Conservation (phyloP, 2,888 invertebrate species). For the Eledona agricola region DNA sequence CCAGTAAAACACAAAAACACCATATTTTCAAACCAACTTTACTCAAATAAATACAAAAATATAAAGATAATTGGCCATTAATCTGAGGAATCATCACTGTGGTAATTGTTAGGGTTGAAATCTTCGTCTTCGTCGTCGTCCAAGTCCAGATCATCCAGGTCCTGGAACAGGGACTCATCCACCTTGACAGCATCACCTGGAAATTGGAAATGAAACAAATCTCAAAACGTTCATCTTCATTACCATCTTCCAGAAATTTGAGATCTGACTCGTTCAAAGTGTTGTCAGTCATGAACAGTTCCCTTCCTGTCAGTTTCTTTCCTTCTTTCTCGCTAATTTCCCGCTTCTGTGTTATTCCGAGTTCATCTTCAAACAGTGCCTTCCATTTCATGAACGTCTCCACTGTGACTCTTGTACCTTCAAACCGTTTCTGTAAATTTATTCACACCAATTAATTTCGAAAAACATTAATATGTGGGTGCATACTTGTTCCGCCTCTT, state of each 20-base stretch:
- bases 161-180: constrained; percentile 92
- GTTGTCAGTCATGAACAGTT: constrained; percentile 92
- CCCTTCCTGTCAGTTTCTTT: constrained; percentile 89
- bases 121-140: constrained; percentile 73
- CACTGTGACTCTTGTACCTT: constrained; percentile 94
- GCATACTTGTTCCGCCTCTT: constrained; percentile 89
- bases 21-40: constrained; percentile 1
- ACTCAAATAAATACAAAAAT: constrained; percentile 9
- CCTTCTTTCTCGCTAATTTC: constrained; percentile 77
- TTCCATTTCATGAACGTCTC: constrained; percentile 97
- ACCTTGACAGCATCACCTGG: constrained; percentile 85
- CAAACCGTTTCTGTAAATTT: constrained; percentile 86
- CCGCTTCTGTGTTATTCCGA: constrained; percentile 76
- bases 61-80: constrained; percentile 28
- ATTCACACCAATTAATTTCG: too few species aligned
- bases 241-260: constrained; percentile 90
- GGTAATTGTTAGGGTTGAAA: constrained; percentile 64
- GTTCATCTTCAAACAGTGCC: constrained; percentile 89
- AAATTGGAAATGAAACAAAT: constrained; percentile 43
- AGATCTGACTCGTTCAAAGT: constrained; percentile 96
- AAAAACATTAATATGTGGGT: too few species aligned
- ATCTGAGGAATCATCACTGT: constrained; percentile 48
- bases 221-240: constrained; percentile 7
- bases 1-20: too few species aligned
- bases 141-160: constrained; percentile 83